Base-by-base conservation (phyloP, 2,113 vertebrate genomes). In the Mohoua ochrocephala region DNA sequence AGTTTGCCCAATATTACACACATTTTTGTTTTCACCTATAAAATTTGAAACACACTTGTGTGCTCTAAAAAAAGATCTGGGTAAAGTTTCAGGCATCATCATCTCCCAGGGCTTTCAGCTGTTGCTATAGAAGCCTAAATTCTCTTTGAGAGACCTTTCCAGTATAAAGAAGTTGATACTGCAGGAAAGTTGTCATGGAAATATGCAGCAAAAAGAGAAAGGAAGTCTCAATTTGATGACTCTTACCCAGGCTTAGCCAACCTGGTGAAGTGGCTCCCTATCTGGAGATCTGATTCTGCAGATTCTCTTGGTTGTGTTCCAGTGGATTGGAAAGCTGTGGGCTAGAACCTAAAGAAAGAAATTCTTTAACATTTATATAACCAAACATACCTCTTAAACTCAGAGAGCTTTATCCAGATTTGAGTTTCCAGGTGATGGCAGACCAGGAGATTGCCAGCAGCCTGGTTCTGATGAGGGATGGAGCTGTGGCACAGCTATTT, bases 121-220 rank as follows among this genome's bases (percentile, higher is more conserved):
- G 95, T 96, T 97, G 95, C 95, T 94, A 96, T 96, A 97, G 96
- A 92, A 96, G 92, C 95, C 88, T 89, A 54, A 67, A 75, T 47
- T 95, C 44, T 93, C 71, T 83, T 71, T 67, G 64, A 92, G 79
- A 95, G 83, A 94, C 79, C 96, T 97, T 93, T 94, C 85, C 91
- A 75, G 12, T 42, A 49, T 33, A 64, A 89, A 92, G 93, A 80
- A 81, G 86, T 87, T 74, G 90, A 76, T 93, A 33, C 79, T 49
- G 87, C 79, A 54, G 75, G 81, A 49, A 96, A 96, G 96, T 96
- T 96, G 96, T 96, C 96, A 94, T 96, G 96, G 96, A 96, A 96
- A 96, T 95, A 53, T 23, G 60, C 92, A 94, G 91, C 83, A 84
- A 75, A 94, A 94, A 64, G 87, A 89, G 71, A 88, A 88, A 68